A percentile compares a stretch with the other conserved stretches of the same genome.
Evolutionary conservation across 2,797 vertebrate genomes (phyloP).

Genomic region (Furcifer pardalis): DNA sequence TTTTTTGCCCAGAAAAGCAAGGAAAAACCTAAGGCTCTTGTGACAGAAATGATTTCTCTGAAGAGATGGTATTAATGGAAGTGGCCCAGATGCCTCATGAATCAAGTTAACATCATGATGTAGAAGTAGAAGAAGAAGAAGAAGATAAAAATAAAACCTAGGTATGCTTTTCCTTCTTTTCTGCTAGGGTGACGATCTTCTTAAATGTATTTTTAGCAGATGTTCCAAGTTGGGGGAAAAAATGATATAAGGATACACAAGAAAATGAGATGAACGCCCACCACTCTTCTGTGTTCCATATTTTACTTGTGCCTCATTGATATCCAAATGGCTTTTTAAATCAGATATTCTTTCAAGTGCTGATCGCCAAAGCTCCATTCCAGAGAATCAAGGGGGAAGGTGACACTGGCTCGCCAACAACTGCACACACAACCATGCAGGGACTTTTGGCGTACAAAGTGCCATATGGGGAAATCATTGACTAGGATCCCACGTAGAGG

Average conservation of each 20-base stretch:
- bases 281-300: not conserved
- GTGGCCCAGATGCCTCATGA: slow-evolving; percentile 55
- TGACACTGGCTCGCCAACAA: not conserved
- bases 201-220: slow-evolving; percentile 24
- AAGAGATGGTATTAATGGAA: slow-evolving; percentile 46
- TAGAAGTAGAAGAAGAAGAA: no score
- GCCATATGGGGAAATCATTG: not conserved
- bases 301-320: not conserved
- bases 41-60: slow-evolving; percentile 44
- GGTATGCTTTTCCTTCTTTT: not conserved
- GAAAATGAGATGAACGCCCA: not conserved
- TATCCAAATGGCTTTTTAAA: slow-evolving; percentile 2
- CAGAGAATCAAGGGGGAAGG: not conserved
- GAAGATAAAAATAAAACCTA: not conserved
- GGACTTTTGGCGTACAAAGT: not conserved
- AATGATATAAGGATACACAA: not conserved
- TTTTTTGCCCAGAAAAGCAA: slow-evolving; percentile 44
- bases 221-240: slow-evolving; percentile 3
- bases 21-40: slow-evolving; percentile 27
- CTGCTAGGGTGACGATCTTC: not conserved
- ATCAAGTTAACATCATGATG: slow-evolving; percentile 51
- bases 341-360: not conserved
- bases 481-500: not conserved
- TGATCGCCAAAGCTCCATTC: not conserved
- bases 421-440: not conserved